Evolutionary conservation across 2,797 vertebrate genomes (phyloP).

Genomic region (Kryptopterus vitreolus): DNA sequence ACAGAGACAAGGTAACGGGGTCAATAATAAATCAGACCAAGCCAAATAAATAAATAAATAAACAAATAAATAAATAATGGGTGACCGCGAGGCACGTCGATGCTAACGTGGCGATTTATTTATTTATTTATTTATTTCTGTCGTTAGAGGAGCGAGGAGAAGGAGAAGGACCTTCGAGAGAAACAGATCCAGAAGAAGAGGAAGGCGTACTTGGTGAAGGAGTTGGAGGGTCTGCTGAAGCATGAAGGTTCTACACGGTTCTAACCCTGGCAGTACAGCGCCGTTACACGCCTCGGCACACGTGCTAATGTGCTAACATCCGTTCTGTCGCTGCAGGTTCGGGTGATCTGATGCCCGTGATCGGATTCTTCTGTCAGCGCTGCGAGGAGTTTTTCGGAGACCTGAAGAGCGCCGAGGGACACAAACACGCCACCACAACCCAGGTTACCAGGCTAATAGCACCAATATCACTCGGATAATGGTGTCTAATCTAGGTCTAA

Average conservation of each 20-base stretch:
- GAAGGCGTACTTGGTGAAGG: constrained; percentile 83
- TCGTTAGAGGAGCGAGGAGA: constrained; percentile 75
- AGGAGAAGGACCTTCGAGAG: constrained; percentile 70
- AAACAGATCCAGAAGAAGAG: constrained; percentile 79
- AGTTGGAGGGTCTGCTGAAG: constrained; percentile 84
- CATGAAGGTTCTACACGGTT: constrained; percentile 76
- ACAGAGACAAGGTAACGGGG: constrained; percentile 74
- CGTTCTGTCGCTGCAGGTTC: constrained; percentile 72
- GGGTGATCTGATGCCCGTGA: constrained; percentile 84
- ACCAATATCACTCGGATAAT: background rate
- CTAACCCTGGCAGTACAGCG: background rate
- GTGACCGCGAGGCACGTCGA: too few species aligned
- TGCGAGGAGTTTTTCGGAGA: constrained; percentile 93
- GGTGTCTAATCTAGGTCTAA: too few species aligned
- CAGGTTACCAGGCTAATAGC: constrained; percentile 69
- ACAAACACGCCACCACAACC: constrained; percentile 73
- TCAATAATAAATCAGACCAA: background rate
- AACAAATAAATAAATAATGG: background rate
- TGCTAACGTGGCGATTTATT: background rate
- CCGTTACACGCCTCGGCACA: too few species aligned
- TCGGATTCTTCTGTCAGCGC: constrained; percentile 91
- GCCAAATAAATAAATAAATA: background rate
- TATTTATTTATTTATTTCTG: too few species aligned
- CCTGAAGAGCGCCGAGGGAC: constrained; percentile 82
- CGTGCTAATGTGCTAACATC: background rate